phyloP scores from a whole-genome alignment of 1,140 invertebrate species.

The Apis laboriosa region DNA sequence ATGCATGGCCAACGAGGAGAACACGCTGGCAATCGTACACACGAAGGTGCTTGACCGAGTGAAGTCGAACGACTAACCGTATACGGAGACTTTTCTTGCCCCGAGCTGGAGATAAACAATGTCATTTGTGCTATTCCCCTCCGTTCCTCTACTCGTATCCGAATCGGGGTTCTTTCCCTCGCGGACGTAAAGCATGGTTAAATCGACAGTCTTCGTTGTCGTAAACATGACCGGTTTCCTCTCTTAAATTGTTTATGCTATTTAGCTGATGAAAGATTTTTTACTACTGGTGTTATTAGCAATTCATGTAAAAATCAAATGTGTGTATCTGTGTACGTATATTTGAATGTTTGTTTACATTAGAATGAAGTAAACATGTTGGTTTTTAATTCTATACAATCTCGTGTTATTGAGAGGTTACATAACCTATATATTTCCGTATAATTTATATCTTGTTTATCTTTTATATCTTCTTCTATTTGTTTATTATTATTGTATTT shows the following conservation, averaged over 20 bases:
- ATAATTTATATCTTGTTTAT: too few species aligned
- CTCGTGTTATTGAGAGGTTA: too few species aligned
- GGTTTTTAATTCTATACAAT: too few species aligned
- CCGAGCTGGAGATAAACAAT: conserved; percentile 55
- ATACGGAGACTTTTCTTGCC: conserved; percentile 53
- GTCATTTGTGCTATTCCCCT: conserved; percentile 51
- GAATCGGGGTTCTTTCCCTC: conserved; percentile 22
- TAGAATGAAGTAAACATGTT: too few species aligned
- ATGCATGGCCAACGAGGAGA: conserved; percentile 51
- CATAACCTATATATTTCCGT: too few species aligned
- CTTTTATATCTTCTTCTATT: too few species aligned
- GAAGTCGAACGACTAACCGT: conserved; percentile 52
- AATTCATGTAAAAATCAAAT: not conserved
- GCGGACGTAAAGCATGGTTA: conserved; percentile 34
- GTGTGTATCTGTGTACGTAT: not conserved
- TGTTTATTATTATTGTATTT: too few species aligned
- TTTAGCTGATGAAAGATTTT: conserved; percentile 4
- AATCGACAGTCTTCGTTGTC: conserved; percentile 29
- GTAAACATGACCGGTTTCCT: conserved; percentile 22
- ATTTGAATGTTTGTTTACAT: too few species aligned
- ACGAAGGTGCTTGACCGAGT: conserved; percentile 63
- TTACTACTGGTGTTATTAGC: too few species aligned
- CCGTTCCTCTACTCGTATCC: not conserved
- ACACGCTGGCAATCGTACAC: conserved; percentile 29
- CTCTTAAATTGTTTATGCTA: conserved; percentile 6